These are phyloP conservation scores for Perca schrenkii DNA, from an alignment of 2,113 vertebrate species.

Conservation along the genomic window DNA sequence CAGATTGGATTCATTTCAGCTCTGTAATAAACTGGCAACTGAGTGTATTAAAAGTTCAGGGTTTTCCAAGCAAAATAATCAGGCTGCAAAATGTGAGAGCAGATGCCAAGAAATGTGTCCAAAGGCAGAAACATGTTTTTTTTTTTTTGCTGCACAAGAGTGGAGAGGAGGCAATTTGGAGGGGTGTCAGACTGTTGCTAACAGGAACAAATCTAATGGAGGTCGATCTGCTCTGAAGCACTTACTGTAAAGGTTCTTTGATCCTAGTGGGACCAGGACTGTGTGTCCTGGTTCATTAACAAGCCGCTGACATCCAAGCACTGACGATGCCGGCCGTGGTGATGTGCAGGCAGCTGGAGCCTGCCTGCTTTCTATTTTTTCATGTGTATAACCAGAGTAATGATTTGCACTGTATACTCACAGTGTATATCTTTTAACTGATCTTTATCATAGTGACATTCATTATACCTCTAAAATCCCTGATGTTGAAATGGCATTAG, in stretches of 20 bases:
- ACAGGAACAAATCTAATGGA: conserved; percentile 1
- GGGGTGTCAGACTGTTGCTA: not conserved
- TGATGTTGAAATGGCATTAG: too few relatives aligned
- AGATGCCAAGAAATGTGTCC: not conserved
- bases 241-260: conserved; percentile 46
- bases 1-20: not conserved
- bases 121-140: not conserved
- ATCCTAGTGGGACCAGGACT: conserved; percentile 36
- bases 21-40: not conserved
- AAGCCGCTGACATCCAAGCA: conserved; percentile 33
- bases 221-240: conserved; percentile 28
- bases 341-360: conserved; percentile 35
- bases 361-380: conserved; percentile 33
- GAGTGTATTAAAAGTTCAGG: not conserved
- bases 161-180: not conserved
- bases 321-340: conserved; percentile 39
- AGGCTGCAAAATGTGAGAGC: not conserved
- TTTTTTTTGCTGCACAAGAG: not conserved
- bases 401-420: conserved; percentile 5
- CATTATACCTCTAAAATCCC: too few relatives aligned
- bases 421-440: not conserved
- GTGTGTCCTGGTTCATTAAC: conserved; percentile 58
- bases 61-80: not conserved
- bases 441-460: too few relatives aligned
- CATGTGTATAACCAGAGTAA: conserved; percentile 24